A percentile compares a stretch with the other conserved stretches of the same genome.
Evolutionary conservation across 2,113 vertebrate species (phyloP).

Genomic region (Trematomus loennbergii): DNA sequence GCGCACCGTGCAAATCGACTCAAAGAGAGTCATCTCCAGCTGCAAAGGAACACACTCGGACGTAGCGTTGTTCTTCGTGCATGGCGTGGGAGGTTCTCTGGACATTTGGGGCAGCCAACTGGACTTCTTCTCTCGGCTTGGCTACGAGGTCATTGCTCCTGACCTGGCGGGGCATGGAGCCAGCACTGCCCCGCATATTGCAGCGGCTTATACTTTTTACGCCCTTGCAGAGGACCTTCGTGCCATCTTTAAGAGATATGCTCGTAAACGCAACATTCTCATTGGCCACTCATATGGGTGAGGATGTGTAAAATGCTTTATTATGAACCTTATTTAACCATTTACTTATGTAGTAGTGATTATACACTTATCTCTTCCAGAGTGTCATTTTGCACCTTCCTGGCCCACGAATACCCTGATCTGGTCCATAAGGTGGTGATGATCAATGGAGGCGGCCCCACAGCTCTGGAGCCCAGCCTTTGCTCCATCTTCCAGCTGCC

Average conservation of each 20-base stretch:
- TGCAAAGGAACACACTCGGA: constrained; percentile 93
- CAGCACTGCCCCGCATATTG: constrained; percentile 92
- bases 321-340: neutral
- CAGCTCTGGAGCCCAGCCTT: constrained; percentile 95
- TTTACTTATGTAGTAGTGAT: neutral
- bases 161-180: constrained; percentile 94
- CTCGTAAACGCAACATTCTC: constrained; percentile 93
- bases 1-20: constrained; percentile 90
- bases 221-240: constrained; percentile 95
- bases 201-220: constrained; percentile 95
- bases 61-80: constrained; percentile 95
- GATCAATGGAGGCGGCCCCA: constrained; percentile 97
- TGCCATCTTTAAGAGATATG: constrained; percentile 93
- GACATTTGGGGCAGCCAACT: constrained; percentile 98
- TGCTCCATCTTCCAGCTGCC: constrained; percentile 99
- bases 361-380: constrained; percentile 70
- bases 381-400: constrained; percentile 97
- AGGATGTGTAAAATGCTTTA: constrained; percentile 44
- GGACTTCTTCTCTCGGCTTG: constrained; percentile 93
- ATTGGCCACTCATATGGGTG: constrained; percentile 97
- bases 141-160: constrained; percentile 95
- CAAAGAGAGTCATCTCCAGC: constrained; percentile 90
- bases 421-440: constrained; percentile 98
- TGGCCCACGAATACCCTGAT: constrained; percentile 97
- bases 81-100: constrained; percentile 94